phyloP scores from a whole-genome alignment of 1,140 invertebrate species.

The Lasioglossum baleicum region DNA sequence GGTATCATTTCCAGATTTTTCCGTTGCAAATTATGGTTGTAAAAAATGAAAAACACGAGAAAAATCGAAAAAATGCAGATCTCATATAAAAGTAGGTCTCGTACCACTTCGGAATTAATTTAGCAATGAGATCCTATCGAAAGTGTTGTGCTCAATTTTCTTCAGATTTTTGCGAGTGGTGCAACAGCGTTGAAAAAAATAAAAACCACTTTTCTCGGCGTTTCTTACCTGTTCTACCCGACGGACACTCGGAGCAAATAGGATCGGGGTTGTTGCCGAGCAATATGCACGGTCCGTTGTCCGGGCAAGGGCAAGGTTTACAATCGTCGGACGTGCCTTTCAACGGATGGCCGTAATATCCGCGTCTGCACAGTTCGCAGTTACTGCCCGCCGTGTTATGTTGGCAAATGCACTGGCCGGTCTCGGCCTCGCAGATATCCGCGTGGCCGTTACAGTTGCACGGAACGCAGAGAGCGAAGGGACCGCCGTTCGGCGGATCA shows the following conservation, averaged over 20 bases:
- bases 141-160: too few species aligned
- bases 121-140: too few species aligned
- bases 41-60: too few species aligned
- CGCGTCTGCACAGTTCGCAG: slow-evolving; percentile 95
- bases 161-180: too few species aligned
- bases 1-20: too few species aligned
- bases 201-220: too few species aligned
- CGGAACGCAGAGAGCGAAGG: slow-evolving; percentile 95
- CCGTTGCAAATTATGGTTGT: too few species aligned
- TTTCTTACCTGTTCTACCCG: slow-evolving; percentile 91
- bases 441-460: slow-evolving; percentile 98
- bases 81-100: too few species aligned
- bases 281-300: slow-evolving; percentile 94
- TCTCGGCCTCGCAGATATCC: slow-evolving; percentile 96
- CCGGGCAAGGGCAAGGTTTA: slow-evolving; percentile 95
- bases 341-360: slow-evolving; percentile 97
- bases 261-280: slow-evolving; percentile 89
- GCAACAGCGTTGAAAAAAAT: too few species aligned
- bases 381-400: slow-evolving; percentile 98
- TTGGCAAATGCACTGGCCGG: slow-evolving; percentile 97
- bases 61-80: too few species aligned
- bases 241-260: slow-evolving; percentile 96
- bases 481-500: slow-evolving; percentile 92
- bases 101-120: too few species aligned
- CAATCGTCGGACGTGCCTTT: slow-evolving; percentile 93